Evolutionary conservation across 2,113 vertebrate genomes (phyloP).

Genomic region (Bombycilla garrulus): DNA sequence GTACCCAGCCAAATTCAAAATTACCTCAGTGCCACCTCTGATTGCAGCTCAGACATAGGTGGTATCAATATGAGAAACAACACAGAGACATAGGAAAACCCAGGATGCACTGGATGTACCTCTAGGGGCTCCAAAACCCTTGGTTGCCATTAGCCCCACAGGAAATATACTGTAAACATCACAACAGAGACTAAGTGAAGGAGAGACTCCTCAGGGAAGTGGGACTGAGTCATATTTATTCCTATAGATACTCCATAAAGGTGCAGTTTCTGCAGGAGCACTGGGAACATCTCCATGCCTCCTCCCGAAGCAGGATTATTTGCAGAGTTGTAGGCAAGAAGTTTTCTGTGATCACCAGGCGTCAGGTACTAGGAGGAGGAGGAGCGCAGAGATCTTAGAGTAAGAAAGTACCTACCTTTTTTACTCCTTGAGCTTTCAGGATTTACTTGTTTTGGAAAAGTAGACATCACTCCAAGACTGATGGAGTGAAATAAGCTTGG

Average conservation of each 20-base stretch:
- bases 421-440: not conserved
- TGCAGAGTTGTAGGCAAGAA: not conserved
- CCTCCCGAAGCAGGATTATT: not conserved
- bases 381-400: not conserved
- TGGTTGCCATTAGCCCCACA: not conserved
- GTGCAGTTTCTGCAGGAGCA: not conserved
- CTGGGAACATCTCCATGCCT: not conserved
- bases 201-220: fast-evolving
- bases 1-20: not conserved
- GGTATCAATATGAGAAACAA: not conserved
- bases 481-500: not conserved
- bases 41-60: not conserved
- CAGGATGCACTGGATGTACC: not conserved
- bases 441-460: not conserved
- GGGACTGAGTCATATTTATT: not conserved
- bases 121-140: not conserved
- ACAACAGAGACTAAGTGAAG: not conserved
- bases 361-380: not conserved
- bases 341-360: not conserved
- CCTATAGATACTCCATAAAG: not conserved
- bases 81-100: fast-evolving
- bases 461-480: not conserved
- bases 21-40: not conserved
- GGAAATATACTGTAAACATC: not conserved
- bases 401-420: not conserved